phyloP scores from a whole-genome alignment of 1,140 invertebrate species.

The Euwallacea similis region DNA sequence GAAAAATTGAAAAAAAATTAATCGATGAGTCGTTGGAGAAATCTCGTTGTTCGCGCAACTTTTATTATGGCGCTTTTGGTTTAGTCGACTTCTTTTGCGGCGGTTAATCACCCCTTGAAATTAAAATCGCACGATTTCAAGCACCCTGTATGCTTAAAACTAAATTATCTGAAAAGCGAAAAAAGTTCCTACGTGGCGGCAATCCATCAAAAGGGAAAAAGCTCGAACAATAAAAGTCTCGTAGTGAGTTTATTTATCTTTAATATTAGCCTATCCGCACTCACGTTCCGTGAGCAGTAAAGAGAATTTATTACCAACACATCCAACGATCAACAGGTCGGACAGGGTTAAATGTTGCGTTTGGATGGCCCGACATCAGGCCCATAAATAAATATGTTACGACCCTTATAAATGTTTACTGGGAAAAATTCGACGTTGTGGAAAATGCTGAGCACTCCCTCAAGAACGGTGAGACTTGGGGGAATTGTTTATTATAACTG shows the following conservation, averaged over 20 bases:
- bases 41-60: too few relatives aligned
- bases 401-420: slow-evolving; percentile 8
- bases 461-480: too few relatives aligned
- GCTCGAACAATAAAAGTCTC: slow-evolving; percentile 21
- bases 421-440: slow-evolving; percentile 4
- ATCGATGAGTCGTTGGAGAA: too few relatives aligned
- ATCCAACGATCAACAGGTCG: slow-evolving; percentile 29
- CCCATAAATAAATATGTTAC: slow-evolving; percentile 28
- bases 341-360: slow-evolving; percentile 34
- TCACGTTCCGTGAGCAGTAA: slow-evolving; percentile 33
- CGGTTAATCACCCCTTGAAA: too few relatives aligned
- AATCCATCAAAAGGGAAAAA: slow-evolving; percentile 31
- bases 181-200: too few relatives aligned
- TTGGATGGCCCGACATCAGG: slow-evolving; percentile 7
- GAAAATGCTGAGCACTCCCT: slow-evolving; percentile 4
- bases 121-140: too few relatives aligned
- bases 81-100: too few relatives aligned
- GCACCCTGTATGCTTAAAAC: too few relatives aligned
- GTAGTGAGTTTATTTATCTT: slow-evolving; percentile 29
- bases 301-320: slow-evolving; percentile 31
- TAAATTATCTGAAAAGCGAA: too few relatives aligned
- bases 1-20: too few relatives aligned
- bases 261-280: slow-evolving; percentile 32
- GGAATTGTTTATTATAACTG: too few relatives aligned
- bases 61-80: too few relatives aligned